Conservation (phyloP, 2,113 vertebrate species). For the Cololabis saira region DNA sequence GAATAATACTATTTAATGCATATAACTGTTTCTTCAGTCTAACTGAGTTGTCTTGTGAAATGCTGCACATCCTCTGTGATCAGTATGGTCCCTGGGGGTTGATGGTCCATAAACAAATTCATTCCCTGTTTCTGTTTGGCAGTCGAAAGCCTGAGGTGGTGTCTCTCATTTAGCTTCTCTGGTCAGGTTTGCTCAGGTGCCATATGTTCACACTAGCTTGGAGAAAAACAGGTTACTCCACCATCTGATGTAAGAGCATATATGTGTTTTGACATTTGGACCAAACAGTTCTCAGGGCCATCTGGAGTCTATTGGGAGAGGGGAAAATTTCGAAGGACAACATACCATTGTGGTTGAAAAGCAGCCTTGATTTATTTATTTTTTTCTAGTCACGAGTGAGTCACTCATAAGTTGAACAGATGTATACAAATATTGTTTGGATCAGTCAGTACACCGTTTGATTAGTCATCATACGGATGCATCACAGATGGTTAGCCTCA, state of each 20-base stretch:
- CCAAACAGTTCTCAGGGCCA: no score
- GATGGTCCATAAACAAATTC: slow-evolving; percentile 62
- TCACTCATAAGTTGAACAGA: no score
- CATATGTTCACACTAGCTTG: slow-evolving; percentile 33
- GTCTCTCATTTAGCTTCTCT: slow-evolving; percentile 42
- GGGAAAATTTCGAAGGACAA: no score
- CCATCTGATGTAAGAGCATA: slow-evolving; percentile 19
- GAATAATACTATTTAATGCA: not conserved
- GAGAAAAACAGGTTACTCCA: slow-evolving; percentile 36
- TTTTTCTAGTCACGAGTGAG: no score
- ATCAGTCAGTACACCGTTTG: no score
- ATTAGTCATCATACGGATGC: no score
- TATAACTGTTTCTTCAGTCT: slow-evolving; percentile 1
- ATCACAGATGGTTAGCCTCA: no score
- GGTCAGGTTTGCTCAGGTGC: slow-evolving; percentile 24
- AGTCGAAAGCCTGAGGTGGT: slow-evolving; percentile 34
- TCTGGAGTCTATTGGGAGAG: no score
- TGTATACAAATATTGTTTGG: no score
- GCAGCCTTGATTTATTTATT: no score
- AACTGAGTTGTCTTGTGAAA: slow-evolving; percentile 56
- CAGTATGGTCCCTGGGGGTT: slow-evolving; percentile 38
- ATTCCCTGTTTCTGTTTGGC: slow-evolving; percentile 52
- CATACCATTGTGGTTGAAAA: no score
- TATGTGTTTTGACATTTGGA: not conserved
- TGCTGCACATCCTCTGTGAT: slow-evolving; percentile 26